These are phyloP conservation scores for Numenius phaeopus DNA, from an alignment of 2,797 vertebrate genomes.

Conservation along the genomic window DNA sequence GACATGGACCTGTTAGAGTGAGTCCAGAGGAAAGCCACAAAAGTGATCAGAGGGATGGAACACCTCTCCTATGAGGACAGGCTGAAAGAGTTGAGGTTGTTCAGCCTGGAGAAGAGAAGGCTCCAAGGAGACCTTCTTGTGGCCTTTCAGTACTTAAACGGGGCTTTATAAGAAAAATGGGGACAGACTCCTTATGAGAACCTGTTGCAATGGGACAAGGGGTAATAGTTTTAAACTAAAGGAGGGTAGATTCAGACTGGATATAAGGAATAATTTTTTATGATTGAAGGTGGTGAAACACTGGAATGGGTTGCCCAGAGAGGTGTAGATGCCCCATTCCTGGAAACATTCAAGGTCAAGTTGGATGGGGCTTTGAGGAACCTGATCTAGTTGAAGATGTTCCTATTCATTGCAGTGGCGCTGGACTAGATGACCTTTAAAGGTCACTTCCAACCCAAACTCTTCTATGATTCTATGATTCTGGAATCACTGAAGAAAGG, in stretches of 20 bases:
- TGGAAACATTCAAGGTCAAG: neutral
- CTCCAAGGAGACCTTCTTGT: rapidly evolving
- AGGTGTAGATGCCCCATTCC: neutral
- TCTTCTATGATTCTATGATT: neutral
- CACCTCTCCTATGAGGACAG: neutral
- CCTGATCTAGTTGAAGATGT: neutral
- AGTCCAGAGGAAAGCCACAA: neutral
- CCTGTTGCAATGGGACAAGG: neutral
- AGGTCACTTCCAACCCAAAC: neutral
- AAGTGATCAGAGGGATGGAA: neutral
- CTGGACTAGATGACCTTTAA: neutral
- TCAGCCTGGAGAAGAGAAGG: neutral
- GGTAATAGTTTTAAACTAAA: neutral
- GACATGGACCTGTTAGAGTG: neutral
- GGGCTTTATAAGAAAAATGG: neutral
- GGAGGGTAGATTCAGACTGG: neutral
- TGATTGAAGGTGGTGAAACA: neutral
- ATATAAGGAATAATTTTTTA: neutral
- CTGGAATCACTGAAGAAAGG: neutral
- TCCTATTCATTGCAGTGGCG: neutral
- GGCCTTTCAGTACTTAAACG: neutral
- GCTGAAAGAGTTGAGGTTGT: neutral
- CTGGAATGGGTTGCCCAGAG: neutral
- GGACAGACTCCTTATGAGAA: neutral
- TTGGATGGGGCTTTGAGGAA: neutral